A percentile compares a stretch with the other conserved stretches of the same genome.
phyloP scores from a whole-genome alignment of 2,888 invertebrate species.

The Cerastoderma edule region DNA sequence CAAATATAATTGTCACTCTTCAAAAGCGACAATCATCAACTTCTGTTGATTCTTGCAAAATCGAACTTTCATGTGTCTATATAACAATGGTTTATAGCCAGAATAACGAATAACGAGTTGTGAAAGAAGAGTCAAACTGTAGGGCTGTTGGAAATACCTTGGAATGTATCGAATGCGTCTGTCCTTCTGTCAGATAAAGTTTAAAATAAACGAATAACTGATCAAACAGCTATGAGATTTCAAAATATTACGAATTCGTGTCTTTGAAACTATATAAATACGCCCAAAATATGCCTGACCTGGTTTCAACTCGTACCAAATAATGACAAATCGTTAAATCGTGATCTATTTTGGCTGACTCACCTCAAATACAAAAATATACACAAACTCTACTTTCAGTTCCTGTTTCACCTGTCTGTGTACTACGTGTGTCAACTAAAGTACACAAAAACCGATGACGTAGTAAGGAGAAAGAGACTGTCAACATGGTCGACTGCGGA shows the following conservation, averaged over 20 bases:
- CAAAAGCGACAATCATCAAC: no score
- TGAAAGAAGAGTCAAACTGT: no score
- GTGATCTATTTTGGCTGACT: conserved; percentile 14
- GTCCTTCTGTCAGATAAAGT: no score
- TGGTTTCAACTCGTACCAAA: neutral
- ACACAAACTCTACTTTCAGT: conserved; percentile 50
- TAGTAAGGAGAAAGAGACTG: conserved; percentile 53
- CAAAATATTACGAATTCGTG: neutral
- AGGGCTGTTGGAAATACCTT: no score
- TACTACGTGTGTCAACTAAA: conserved; percentile 72
- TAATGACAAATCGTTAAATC: neutral
- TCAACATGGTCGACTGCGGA: conserved; percentile 83
- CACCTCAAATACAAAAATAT: conserved; percentile 3
- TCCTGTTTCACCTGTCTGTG: conserved; percentile 70
- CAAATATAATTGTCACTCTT: no score
- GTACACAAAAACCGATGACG: conserved; percentile 73
- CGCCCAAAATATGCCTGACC: neutral
- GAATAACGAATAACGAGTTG: no score
- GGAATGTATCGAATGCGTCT: no score
- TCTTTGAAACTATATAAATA: neutral
- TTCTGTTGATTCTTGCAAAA: no score
- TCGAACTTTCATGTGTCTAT: no score
- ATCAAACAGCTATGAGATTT: no score
- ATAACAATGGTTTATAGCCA: no score
- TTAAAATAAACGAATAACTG: no score